Evolutionary conservation across 2,113 vertebrate species (phyloP), one percentile per base, ranked within the genome.

Genomic region (Pantherophis guttatus): DNA sequence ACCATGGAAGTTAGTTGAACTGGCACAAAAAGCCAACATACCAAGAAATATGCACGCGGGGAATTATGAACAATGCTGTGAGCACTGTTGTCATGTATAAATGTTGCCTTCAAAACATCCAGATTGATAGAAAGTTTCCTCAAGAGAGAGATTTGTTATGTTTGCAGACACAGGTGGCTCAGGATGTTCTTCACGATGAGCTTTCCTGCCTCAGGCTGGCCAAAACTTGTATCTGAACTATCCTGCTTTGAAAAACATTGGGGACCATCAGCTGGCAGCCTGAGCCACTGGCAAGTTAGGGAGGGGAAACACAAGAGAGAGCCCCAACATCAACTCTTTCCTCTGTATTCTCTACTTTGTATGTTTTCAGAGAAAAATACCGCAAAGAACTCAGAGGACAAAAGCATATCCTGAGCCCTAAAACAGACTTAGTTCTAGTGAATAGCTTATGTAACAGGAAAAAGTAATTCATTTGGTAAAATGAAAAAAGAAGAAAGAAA

Each of bases 391-490:
- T 24, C 59, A 91, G 53, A 92, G 39, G 24, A 89, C 48, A 86
- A 95, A 95, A 52, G n/a, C 91, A 92, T 87, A 89, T 91, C 93
- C 58, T 91, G 91, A 94, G 92, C 93, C 94, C 58, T 90, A 87
- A 94, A 94, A 86, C 93, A 33, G 93, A 92, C 91, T 92, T 94
- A 89, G 87, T 94, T 93, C 92, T 96, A 95, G 94, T 90, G 95
- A 96, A 96, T 96, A 94, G 91, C 93, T 94, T 90, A 92, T 93
- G 94, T 92, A 94, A 94, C 57, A 81, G 88, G 13, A 94, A 95
- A 96, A 96, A 95, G 95, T 92, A 88, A 59, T 96, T 97, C 89
- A 62, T 94, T 95, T 94, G 90, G 95, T 92, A 95, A 97, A 94
- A 96, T 91, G 95, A 96, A 94, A 96, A 96, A 94, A 96, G 70